A percentile compares a stretch with the other conserved stretches of the same genome.
Conservation (phyloP, 2,113 vertebrate genomes). For the Prochilodus magdalenae region DNA sequence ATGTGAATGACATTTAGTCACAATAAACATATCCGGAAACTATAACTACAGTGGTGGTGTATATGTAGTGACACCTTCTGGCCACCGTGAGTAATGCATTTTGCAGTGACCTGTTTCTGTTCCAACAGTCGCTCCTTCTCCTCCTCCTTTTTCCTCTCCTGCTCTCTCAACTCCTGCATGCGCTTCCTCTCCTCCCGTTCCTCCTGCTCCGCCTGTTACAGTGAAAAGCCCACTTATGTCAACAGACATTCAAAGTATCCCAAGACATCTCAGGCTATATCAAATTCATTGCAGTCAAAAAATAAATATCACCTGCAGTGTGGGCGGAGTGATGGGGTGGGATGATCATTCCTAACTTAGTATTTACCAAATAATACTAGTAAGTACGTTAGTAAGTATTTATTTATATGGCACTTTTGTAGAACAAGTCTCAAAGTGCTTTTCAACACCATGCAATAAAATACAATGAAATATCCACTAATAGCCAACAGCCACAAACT, state of each 20-base stretch:
- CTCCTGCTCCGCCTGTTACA: constrained; percentile 87
- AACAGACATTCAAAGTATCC: background rate
- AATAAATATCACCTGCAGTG: too few relatives aligned
- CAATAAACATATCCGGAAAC: background rate
- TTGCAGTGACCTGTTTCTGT: constrained; percentile 72
- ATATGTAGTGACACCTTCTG: background rate
- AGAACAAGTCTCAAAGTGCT: too few relatives aligned
- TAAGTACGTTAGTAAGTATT: too few relatives aligned
- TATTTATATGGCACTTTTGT: too few relatives aligned
- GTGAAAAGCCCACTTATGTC: background rate
- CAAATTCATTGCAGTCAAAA: too few relatives aligned
- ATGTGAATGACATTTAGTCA: too few relatives aligned
- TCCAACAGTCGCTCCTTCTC: constrained; percentile 84
- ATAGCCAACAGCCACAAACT: too few relatives aligned
- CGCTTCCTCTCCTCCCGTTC: constrained; percentile 91
- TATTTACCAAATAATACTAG: too few relatives aligned
- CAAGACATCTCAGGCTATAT: background rate
- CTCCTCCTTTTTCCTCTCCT: constrained; percentile 87
- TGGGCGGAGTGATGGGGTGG: too few relatives aligned
- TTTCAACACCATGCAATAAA: too few relatives aligned
- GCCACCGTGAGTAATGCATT: background rate
- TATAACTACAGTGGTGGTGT: background rate
- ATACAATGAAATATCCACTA: too few relatives aligned
- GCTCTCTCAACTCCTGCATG: constrained; percentile 86
- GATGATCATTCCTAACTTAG: too few relatives aligned